Conservation (phyloP, 2,113 vertebrate genomes). For the Rhynchomys soricoides region DNA sequence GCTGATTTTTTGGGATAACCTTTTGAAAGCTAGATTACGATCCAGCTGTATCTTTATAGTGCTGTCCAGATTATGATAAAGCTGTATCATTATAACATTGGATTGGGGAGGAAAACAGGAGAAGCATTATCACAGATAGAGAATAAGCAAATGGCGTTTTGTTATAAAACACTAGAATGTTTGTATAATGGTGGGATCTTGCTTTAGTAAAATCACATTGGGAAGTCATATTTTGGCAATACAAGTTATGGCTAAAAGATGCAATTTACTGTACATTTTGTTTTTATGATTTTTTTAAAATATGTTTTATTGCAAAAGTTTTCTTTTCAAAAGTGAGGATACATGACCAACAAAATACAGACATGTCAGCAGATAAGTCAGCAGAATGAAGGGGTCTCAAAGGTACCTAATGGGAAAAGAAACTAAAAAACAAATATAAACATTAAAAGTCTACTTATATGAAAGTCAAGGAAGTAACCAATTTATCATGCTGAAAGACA, state of each 20-base stretch:
- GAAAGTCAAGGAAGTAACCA: not conserved
- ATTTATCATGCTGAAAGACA: not conserved
- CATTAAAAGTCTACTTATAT: constrained; percentile 5
- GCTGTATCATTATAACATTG: not conserved
- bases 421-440: not conserved
- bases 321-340: not conserved
- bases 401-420: constrained; percentile 1
- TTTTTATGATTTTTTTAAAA: not conserved
- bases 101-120: not conserved
- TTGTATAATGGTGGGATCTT: too few species aligned
- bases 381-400: not conserved
- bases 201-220: not conserved
- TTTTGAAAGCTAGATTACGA: constrained; percentile 9
- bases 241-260: not conserved
- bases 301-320: not conserved
- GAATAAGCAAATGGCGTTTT: not conserved
- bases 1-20: not conserved
- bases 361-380: too few species aligned
- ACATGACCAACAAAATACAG: not conserved
- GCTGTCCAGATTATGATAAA: not conserved
- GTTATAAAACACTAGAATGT: not conserved
- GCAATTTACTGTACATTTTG: not conserved
- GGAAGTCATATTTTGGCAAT: not conserved
- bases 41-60: not conserved
- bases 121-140: not conserved